These are phyloP conservation scores for Ceyx margarethae DNA, from an alignment of 2,113 vertebrate genomes.

Conservation along the genomic window DNA sequence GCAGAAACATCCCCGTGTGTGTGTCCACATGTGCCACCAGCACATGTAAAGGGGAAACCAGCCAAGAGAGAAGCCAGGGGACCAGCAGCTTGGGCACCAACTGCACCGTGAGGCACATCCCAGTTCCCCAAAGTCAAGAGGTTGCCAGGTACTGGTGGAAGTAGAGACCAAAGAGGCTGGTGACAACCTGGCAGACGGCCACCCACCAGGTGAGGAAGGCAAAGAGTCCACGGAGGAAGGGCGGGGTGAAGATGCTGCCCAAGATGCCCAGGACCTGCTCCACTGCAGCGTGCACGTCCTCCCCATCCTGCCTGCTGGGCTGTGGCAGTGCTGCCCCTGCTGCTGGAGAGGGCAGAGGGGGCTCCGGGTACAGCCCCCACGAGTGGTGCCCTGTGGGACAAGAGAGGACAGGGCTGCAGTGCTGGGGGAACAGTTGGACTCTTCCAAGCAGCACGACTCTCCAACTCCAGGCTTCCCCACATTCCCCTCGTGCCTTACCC, in stretches of 20 bases:
- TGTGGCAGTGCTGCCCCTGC: not conserved
- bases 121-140: slow-evolving; percentile 62
- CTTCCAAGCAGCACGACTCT: not conserved
- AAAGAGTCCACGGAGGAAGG: slow-evolving; percentile 86
- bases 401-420: not conserved
- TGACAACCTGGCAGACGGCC: slow-evolving; percentile 88
- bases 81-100: accelerated
- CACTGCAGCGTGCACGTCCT: slow-evolving; percentile 79
- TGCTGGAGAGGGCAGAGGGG: not conserved
- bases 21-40: not conserved
- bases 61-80: not conserved
- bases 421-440: too few relatives aligned
- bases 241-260: slow-evolving; percentile 78
- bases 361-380: slow-evolving; percentile 77
- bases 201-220: slow-evolving; percentile 96
- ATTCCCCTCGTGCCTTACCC: slow-evolving; percentile 63
- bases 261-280: slow-evolving; percentile 75
- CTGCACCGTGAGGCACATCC: accelerated
- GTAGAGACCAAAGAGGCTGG: slow-evolving; percentile 92
- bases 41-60: not conserved
- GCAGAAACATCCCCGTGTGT: accelerated
- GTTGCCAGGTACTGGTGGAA: slow-evolving; percentile 91
- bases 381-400: slow-evolving; percentile 83
- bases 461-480: not conserved
- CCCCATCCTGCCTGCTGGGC: slow-evolving; percentile 46